Evolutionary conservation across 1,140 invertebrate species (phyloP).

Genomic region (Aleiodes sp.): DNA sequence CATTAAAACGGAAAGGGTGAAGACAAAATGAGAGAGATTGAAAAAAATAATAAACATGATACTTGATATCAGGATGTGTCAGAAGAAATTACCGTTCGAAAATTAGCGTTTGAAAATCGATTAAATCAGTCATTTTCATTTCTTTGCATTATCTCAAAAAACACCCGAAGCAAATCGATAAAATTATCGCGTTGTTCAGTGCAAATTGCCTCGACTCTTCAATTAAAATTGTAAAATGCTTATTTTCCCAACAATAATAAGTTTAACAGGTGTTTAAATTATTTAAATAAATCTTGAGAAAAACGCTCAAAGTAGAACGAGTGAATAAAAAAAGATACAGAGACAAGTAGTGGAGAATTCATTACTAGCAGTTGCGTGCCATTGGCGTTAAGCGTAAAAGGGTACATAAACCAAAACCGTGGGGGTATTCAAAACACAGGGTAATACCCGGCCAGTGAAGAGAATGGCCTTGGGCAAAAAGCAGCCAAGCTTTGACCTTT

Average conservation of each 20-base stretch:
- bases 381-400: constrained; percentile 33
- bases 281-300: not conserved
- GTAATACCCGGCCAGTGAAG: constrained; percentile 41
- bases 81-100: too few relatives aligned
- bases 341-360: constrained; percentile 16
- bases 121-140: too few relatives aligned
- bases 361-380: constrained; percentile 26
- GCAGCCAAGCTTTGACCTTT: constrained; percentile 54
- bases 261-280: too few relatives aligned
- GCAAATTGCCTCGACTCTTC: too few relatives aligned
- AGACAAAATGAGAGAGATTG: not conserved
- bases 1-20: not conserved
- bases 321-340: constrained; percentile 11
- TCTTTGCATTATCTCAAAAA: too few relatives aligned
- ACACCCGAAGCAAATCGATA: too few relatives aligned
- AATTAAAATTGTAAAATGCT: too few relatives aligned
- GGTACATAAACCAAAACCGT: constrained; percentile 30
- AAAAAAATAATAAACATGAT: not conserved
- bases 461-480: constrained; percentile 39
- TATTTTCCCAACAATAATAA: too few relatives aligned
- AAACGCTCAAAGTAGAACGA: not conserved
- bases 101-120: too few relatives aligned
- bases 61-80: too few relatives aligned
- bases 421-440: constrained; percentile 44
- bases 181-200: too few relatives aligned